Conservation (phyloP, 2,888 invertebrate genomes). For the Blastobasis lacticolella region DNA sequence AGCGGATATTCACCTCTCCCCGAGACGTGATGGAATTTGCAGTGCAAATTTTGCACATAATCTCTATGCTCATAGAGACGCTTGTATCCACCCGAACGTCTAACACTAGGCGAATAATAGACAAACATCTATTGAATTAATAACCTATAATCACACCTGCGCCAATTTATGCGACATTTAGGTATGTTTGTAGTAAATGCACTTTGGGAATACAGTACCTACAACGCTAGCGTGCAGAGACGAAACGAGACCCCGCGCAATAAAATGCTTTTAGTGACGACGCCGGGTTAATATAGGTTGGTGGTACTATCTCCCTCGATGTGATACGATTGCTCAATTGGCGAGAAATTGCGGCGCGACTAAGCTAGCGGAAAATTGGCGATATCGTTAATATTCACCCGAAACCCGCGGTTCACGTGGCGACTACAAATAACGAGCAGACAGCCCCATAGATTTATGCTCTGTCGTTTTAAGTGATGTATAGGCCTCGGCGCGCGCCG, state of each 20-base stretch:
- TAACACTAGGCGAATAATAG: no score
- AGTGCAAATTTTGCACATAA: slow-evolving; percentile 1
- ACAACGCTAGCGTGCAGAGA: no score
- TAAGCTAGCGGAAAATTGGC: slow-evolving; percentile 73
- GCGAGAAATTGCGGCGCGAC: slow-evolving; percentile 71
- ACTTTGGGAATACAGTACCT: no score
- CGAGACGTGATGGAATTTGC: neutral
- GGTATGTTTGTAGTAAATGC: no score
- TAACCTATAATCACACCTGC: no score
- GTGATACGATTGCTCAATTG: slow-evolving; percentile 71
- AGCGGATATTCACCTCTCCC: slow-evolving; percentile 7
- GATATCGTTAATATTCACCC: slow-evolving; percentile 75
- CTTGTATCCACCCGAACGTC: neutral
- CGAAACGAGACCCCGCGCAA: no score
- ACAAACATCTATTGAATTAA: no score
- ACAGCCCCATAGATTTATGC: slow-evolving; percentile 67
- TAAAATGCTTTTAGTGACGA: slow-evolving; percentile 23
- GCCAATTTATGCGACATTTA: no score
- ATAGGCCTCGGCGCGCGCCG: slow-evolving; percentile 43
- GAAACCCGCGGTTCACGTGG: slow-evolving; percentile 68
- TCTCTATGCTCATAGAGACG: neutral
- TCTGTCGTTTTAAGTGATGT: slow-evolving; percentile 69
- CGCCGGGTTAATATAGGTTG: slow-evolving; percentile 32
- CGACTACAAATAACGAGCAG: slow-evolving; percentile 71
- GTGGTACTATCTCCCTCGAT: slow-evolving; percentile 35